Base-by-base conservation (phyloP, 2,797 vertebrate genomes). In the Sebastes minor region DNA sequence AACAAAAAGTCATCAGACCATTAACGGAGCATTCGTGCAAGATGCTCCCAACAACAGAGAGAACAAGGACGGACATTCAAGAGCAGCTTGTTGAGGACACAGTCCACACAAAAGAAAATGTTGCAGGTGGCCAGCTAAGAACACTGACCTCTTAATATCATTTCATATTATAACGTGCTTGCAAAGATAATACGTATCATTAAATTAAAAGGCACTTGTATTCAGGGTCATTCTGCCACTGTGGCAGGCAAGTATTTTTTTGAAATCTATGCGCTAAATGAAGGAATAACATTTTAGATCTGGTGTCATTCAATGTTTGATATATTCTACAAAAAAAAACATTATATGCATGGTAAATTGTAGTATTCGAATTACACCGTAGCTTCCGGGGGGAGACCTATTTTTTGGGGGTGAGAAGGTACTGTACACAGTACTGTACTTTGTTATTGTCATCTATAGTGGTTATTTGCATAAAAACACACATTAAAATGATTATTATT, bases 1-100 rank as follows among this genome's bases (percentile, higher is more conserved):
- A 92, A 93, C 90, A 89, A 86, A 90, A 91, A 91, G 88, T 89
- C 93, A 84, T 89, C 84, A 71, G 87, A 83, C 85, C 80, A 88
- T 88, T 91, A 91, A 90, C 74, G 38, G 88, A 74, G 90, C 75
- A 49, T 82, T 82, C 53, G 66, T 83, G 78, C 86, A 73, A 65
- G 83, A 90, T 71, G 65, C 83, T 72, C 66, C 56, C 78, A 79
- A 65, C 71, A 63, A 35, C 73, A 20, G 46, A 42, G 67, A 35
- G 68, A 74, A 83, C 80, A 83, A 91, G 86, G 80, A 65, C 75
- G 69, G 78, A 74, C 71, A 73, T 68, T 82, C 32, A 46, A n/a
- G 77, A 68, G 79, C 65, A 35, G 76, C 63, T 81, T 70, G 74
- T 62, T 71, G 84, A 66, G 71, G 49, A 53, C 49, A 53, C 49